These are phyloP conservation scores for Diorhabda carinulata DNA, from an alignment of 1,140 invertebrate genomes.

Conservation along the genomic window DNA sequence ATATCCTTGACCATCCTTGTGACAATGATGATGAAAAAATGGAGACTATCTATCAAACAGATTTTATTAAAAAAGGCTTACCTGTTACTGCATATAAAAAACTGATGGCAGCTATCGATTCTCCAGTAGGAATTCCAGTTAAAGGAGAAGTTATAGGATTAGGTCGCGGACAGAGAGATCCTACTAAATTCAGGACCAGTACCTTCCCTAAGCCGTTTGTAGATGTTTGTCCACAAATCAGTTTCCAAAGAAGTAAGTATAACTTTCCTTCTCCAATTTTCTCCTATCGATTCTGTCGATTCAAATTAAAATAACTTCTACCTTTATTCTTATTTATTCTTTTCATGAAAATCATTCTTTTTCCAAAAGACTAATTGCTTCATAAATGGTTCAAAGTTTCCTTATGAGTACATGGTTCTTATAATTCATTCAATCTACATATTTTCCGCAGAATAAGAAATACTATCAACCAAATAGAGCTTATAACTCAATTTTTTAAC, in stretches of 20 bases:
- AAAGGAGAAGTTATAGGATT: conserved; percentile 42
- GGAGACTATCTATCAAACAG: conserved; percentile 57
- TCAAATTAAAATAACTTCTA: no score
- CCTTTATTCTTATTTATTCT: no score
- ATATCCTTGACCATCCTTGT: conserved; percentile 56
- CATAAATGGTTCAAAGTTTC: no score
- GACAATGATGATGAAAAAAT: conserved; percentile 56
- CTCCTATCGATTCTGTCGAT: no score
- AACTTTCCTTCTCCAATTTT: neutral
- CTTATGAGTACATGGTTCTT: no score
- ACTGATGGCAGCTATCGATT: conserved; percentile 49
- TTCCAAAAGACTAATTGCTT: no score
- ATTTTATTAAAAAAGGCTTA: conserved; percentile 54
- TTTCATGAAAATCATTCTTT: no score
- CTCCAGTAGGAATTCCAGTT: conserved; percentile 47
- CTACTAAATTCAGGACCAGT: conserved; percentile 47
- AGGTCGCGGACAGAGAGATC: conserved; percentile 49
- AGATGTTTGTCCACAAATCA: conserved; percentile 45
- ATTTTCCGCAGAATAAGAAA: no score
- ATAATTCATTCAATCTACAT: no score
- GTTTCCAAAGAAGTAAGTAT: conserved; percentile 43
- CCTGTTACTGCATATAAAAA: conserved; percentile 45
- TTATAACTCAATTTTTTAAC: no score
- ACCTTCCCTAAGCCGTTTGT: conserved; percentile 45
- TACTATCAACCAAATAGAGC: no score